Evolutionary conservation across 2,888 invertebrate species (phyloP), one percentile per base, ranked within the genome.

Genomic region (Hydrotaea diabolus): DNA sequence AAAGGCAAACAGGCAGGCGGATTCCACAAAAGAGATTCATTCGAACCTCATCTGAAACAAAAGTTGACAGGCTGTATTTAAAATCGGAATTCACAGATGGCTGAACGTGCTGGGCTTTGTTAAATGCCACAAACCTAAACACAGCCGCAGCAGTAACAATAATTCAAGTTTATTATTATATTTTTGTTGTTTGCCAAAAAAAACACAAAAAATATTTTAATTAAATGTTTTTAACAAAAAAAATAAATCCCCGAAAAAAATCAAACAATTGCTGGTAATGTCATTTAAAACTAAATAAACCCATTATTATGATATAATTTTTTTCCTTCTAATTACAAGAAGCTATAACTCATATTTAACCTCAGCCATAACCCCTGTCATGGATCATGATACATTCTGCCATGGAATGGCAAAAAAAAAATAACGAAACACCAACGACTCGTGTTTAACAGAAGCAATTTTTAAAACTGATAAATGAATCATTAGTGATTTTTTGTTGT

Each of bases 261-360:
- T 15, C 39, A 46, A 69, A 43, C 72, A 77, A 55, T 64, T 76
- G 72, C n/a, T 53, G 36, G 36, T 66, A 77, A 76, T 75, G 71
- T 57, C 75, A 69, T 55, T 75, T 74, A 74, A 77, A 77, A 19
- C 59, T 69, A 82, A 77, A 55, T 59, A 53, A 82, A 82, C 21
- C 62, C 74, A 62, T 74, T 77, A 82, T 82, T 74, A 76, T 46
- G 62, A 64, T 69, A 71, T 62, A 46, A 77, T 69, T 36, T 75
- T 21, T 69, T 69, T 69, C 0, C 19, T 19, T 39, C 66, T 11
- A 19, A 7, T 17, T 19, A 69, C 13, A 69, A 69, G 1, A 69
- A 46, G 21, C 15, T 23, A 75, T 84, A 84, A 80, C 75, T 77
- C 80, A 84, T 55, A 39, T 84, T 80, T 80, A 84, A 80, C 77